Base-by-base conservation (phyloP, 1,140 invertebrate species). In the Euglossa dilemma region DNA sequence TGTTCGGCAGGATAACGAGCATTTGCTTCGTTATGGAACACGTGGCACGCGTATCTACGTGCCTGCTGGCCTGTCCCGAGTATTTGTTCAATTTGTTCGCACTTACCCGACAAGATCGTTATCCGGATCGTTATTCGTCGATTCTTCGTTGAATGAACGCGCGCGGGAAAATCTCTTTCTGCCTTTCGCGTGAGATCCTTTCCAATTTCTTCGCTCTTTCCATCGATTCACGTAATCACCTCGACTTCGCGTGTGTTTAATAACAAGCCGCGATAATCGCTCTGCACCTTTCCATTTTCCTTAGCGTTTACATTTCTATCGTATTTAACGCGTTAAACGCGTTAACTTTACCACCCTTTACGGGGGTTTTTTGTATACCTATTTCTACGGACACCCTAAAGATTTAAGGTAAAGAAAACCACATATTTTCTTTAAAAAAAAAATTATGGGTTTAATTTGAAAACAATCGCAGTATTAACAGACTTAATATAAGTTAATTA, bases 21-120 rank as follows among this genome's bases (percentile, higher is more conserved):
- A 69, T 87, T 87, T 80, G 85, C 86, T 80, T 87, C 86, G 86
- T 87, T 87, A 87, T 73, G 59, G 77, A 71, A 76, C 85, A 87
- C 86, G 85, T 87, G 85, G 75, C 85, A 61, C 28, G 59, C 59
- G 74, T 63, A 76, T 66, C 71, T 87, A 87, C 85, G 86, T 87
- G 81, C 86, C 72, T 80, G 59, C n/a, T 59, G 77, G 54, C 18
- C 36, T 64, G 56, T 54, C 43, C 8, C n/a, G 59, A 50, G 23
- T 57, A 83, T 78, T 57, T 61, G 45, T 76, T 69, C 64, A 78
- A 83, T 83, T 83, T 83, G 36, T 70, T 56, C 73, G 47, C 56
- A 75, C 59, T 16, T 50, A 56, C 50, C 18, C 61, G 47, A n/a
- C 45, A 14, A 20, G 66, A 78, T 83, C 45, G 75, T 83, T 83